Evolutionary conservation across 2,888 invertebrate genomes (phyloP), one percentile per base, ranked within the genome.

Genomic region (Patella ulyssiponensis): DNA sequence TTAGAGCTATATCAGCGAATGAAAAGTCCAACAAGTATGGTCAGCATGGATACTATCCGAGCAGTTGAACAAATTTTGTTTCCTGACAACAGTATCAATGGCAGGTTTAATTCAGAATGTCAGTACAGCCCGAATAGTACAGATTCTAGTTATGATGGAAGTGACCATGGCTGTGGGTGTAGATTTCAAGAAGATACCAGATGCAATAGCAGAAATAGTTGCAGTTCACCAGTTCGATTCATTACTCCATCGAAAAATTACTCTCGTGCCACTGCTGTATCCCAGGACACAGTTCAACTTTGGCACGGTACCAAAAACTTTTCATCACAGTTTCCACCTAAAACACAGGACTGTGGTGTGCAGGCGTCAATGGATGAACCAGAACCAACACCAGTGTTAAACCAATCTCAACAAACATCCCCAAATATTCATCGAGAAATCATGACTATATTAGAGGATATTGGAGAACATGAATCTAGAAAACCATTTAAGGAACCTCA

Each of bases 231-330:
- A 12, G 80, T 77, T 44, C 84, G 83, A 72, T 85, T 84, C 76
- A 83, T 84, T n/a, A 81, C 80, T 53, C 78, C 74, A 52, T 53
- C 73, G 23, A 79, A 74, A 27, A 83, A 82, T 44, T 83, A 77
- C 23, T 80, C 79, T 20, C 82, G 84, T 71, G 85, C 84, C 15
- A 89, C 89, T 2, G 73, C 83, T 9, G 83, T 88, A 23, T 88
- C 88, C 9, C 88, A 88, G 1, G 85, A 86, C 23, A 88, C 88
- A 20, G 85, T 89, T 0, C 87, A 86, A 4, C 79, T 87, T n/a
- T 89, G 88, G 88, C 83, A 86, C 56, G 89, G 89, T 9, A 88
- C 88, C 9, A 89, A 87, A 80, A 88, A 88, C 74, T 88, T 88
- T 73, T 86, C 86, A 0, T 84, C 88, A 9, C 89, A 89, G 82